Conservation (phyloP, 2,113 vertebrate species). For the Gnathonemus longibarbis region DNA sequence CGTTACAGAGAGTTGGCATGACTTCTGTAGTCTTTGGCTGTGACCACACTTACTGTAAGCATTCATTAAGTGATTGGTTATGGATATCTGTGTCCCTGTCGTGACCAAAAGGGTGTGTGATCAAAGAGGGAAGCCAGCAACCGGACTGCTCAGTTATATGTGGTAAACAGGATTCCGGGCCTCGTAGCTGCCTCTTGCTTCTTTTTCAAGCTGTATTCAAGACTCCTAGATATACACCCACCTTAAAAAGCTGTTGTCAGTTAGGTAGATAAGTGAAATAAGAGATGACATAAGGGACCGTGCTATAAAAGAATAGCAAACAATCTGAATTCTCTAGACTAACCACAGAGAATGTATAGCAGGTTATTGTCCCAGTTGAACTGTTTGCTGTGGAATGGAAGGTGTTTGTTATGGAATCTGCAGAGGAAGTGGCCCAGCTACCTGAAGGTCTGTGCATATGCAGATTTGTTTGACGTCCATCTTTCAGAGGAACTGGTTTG, state of each 20-base stretch:
- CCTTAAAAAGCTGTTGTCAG: not conserved
- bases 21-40: not conserved
- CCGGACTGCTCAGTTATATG: not conserved
- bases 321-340: not conserved
- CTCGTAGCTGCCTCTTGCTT: not conserved
- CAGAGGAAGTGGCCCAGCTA: not conserved
- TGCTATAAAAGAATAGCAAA: not conserved
- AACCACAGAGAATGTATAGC: not conserved
- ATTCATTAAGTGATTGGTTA: slow-evolving; percentile 1
- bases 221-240: not conserved
- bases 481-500: not conserved
- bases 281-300: not conserved
- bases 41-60: not conserved
- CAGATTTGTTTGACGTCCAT: not conserved
- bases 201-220: not conserved
- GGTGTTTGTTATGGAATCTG: not conserved
- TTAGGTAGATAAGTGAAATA: not conserved
- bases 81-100: not conserved
- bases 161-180: not conserved
- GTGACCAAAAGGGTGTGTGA: not conserved
- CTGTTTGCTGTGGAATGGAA: not conserved
- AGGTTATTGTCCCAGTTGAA: not conserved
- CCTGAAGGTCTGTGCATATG: not conserved
- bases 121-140: not conserved
- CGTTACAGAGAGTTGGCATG: not conserved